Evolutionary conservation across 2,797 vertebrate species (phyloP), one percentile per base, ranked within the genome.

Genomic region (Thamnophis elegans): DNA sequence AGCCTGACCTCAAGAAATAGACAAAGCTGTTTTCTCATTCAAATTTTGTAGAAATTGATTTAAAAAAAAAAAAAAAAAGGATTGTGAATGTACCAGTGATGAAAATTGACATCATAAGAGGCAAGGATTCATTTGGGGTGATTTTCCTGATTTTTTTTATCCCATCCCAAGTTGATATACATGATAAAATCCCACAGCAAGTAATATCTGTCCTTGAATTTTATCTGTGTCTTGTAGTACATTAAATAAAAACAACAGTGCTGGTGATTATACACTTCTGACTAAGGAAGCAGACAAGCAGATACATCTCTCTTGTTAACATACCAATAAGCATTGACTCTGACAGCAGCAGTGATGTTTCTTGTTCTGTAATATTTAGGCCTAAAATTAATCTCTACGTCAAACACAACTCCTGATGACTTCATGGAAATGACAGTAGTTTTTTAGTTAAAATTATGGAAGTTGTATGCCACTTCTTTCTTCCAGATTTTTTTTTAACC

Each of bases 281-380:
- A 47, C 82, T 1, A 68, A 1, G 62, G 87, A 42, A 91, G 25
- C 10, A 2, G 0, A 18, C 12, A 5, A 0, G 89, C 90, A 91
- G 55, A 62, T 85, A 59, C 1, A 5, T 20, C 58, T 42, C 18
- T 42, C 9, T 78, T 42, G 9, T 9, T 78, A 78, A 78, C 18
- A 18, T 73, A 78, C 8, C 18, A 42, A 42, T 78, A 78, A 85
- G 1, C 0, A 0, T 85, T 88, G 86, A 0, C 0, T 36, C 54
- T 28, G 11, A 86, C 0, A 0, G 36, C 32, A 7, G 0, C 73
- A 78, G 11, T 0, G 0, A 22, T 58, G n/a, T 86, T 62, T 28
- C 12, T 56, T 36, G 32, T 32, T 78, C 53, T 93, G 36, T 92
- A 93, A 90, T 92, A 87, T 78, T 73, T 73, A 20, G n/a, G 32